Evolutionary conservation across 2,113 vertebrate species (phyloP), one percentile per base, ranked within the genome.

Genomic region (western clawed frog (Xenopus tropicalis)): DNA sequence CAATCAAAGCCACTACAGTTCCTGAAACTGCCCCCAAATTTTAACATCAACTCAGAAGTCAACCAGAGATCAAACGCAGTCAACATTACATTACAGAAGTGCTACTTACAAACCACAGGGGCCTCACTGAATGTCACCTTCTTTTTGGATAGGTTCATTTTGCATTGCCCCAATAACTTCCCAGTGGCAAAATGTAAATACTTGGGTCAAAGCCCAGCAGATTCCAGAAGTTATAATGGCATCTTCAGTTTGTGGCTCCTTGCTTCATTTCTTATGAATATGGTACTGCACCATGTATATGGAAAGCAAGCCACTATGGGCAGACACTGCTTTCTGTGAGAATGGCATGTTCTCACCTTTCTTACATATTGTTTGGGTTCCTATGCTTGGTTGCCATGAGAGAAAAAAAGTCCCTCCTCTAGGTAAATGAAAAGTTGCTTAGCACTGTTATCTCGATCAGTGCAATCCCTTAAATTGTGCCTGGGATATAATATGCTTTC

Each of bases 51-150:
- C 29, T 37, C 29, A 37, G 10, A 37, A 37, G 29, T 37, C 29
- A 37, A 37, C 29, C 29, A 37, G 6, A 37, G 29, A 37, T 37
- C 29, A 37, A 9, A 37, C 10, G 29, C 6, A 7, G 29, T 37
- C 29, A 37, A 37, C 29, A 37, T 3, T 37, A 37, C 6, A 7
- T 37, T 9, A 37, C 10, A 37, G 29, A 37, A 37, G 29, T 37
- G 29, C 29, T 58, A 79, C 78, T 79, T 59, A 79, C 78, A 24
- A 29, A 62, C 29, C 19, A 42, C 43, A 11, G 46, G 78, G 4
- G 59, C 68, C 48, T 77, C 64, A 11, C 12, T 65, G 56, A 79
- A 79, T 14, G 74, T 77, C 11, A 79, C 78, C 48, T 72, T 77
- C 29, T 72, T 79, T 42, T 23, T 69, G 46, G 66, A 43, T 43